Base-by-base conservation (phyloP, 2,113 vertebrate species). In the Oryzias curvinotus region DNA sequence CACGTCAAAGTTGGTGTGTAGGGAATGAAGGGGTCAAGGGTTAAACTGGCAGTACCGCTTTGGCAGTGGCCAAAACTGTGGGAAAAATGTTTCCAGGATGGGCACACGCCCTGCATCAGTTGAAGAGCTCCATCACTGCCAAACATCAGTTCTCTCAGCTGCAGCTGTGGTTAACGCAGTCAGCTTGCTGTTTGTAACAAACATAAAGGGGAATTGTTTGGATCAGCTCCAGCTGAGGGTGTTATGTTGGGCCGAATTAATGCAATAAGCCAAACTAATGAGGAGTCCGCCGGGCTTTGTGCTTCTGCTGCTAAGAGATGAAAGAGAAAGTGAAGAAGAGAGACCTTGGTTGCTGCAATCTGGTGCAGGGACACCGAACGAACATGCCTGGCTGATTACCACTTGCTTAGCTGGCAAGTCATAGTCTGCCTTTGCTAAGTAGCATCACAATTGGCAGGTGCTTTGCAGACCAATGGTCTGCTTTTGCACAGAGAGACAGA, bases 221-320 rank as follows among this genome's bases (percentile, higher is more conserved):
- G 78, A 80, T 36, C 68, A 23, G 47, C 51, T 82, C 83, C 80
- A 85, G 67, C 70, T 65, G 60, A 23, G 61, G 60, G 68, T 71
- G 83, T 60, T 75, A 68, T 61, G 73, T 73, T 83, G 69, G 77
- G 57, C 58, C 69, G 75, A 79, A 80, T 85, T 73, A 83, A 85
- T 41, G 81, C 74, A 84, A 73, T 80, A 65, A 73, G 75, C 78
- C 73, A 5, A 10, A 66, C 52, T 89, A 89, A 88, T 87, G 87
- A 89, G 86, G 63, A 78, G 82, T 68, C 84, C 67, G 57, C 71
- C 59, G 73, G 72, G 84, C 76, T 78, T 75, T 84, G 75, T 65
- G 68, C 66, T 49, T 78, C 72, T 68, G 69, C 61, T 73, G 77
- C 69, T 59, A 52, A 59, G 67, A 89, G 81, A 87, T 87, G 85